Conservation (phyloP, 37 sponge, comb jelly and placozoan species). For the Halichondria panicea region DNA sequence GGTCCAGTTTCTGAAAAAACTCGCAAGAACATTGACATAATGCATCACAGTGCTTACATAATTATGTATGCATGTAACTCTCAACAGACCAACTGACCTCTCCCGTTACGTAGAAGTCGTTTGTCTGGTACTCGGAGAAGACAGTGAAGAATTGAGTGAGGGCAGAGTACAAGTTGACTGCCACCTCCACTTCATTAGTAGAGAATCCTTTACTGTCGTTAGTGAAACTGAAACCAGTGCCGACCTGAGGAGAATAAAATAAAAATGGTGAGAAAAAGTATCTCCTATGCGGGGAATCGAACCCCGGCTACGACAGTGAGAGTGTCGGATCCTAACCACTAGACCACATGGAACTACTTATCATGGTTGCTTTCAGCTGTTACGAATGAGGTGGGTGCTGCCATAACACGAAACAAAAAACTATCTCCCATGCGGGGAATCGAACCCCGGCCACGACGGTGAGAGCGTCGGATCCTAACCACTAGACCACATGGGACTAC, state of each 20-base stretch:
- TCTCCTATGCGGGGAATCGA: too few species aligned
- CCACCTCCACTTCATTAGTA: constrained; percentile 80
- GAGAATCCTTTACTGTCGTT: constrained; percentile 48
- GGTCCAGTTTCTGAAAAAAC: too few species aligned
- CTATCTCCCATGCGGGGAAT: constrained; percentile 67
- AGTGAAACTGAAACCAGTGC: constrained; percentile 90
- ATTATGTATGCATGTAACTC: not conserved
- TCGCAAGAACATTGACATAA: too few species aligned
- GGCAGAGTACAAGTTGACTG: constrained; percentile 70
- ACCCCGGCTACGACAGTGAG: too few species aligned
- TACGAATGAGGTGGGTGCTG: too few species aligned
- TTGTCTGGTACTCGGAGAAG: constrained; percentile 67
- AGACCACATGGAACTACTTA: not conserved
- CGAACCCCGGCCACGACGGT: constrained; percentile 67
- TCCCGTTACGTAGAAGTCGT: constrained; percentile 88
- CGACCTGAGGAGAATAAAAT: constrained; percentile 61
- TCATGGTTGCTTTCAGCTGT: too few species aligned
- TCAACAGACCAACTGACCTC: constrained; percentile 61
- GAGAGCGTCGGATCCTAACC: constrained; percentile 69
- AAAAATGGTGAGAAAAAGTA: not conserved
- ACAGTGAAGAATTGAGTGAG: constrained; percentile 84
- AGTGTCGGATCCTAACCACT: too few species aligned
- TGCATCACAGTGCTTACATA: not conserved
- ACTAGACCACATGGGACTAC: constrained; percentile 64
- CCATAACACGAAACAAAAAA: too few species aligned